Evolutionary conservation across 1,140 invertebrate genomes (phyloP).

Genomic region (Helicoverpa armigera): DNA sequence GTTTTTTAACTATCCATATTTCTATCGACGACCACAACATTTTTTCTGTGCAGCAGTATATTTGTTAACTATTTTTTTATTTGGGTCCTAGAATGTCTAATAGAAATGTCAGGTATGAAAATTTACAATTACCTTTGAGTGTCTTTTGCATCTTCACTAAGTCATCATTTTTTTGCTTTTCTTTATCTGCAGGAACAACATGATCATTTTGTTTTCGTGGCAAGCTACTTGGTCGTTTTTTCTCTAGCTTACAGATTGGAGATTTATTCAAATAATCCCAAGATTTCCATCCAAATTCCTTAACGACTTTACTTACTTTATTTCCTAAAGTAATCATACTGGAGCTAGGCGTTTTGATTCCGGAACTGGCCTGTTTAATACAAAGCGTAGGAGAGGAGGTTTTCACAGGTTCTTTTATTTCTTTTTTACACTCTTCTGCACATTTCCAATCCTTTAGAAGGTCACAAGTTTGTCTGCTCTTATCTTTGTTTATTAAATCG

Average conservation of each 20-base stretch:
- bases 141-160: not conserved
- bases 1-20: not conserved
- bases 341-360: not conserved
- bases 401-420: not conserved
- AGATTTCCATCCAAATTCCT: constrained; percentile 14
- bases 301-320: not conserved
- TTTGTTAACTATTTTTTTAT: not conserved
- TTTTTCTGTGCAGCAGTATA: not conserved
- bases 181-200: not conserved
- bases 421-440: not conserved
- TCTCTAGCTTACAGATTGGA: not conserved
- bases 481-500: not conserved
- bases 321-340: not conserved
- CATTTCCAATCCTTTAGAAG: not conserved
- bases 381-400: not conserved
- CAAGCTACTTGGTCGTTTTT: not conserved
- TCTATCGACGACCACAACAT: not conserved
- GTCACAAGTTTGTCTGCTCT: not conserved
- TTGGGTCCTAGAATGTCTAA: no score
- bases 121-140: not conserved
- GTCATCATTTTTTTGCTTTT: not conserved
- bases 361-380: no score
- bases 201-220: not conserved
- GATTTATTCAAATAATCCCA: not conserved
- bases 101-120: not conserved